These are phyloP conservation scores for Sebastes fasciatus DNA, from an alignment of 2,113 vertebrate species.

Conservation along the genomic window DNA sequence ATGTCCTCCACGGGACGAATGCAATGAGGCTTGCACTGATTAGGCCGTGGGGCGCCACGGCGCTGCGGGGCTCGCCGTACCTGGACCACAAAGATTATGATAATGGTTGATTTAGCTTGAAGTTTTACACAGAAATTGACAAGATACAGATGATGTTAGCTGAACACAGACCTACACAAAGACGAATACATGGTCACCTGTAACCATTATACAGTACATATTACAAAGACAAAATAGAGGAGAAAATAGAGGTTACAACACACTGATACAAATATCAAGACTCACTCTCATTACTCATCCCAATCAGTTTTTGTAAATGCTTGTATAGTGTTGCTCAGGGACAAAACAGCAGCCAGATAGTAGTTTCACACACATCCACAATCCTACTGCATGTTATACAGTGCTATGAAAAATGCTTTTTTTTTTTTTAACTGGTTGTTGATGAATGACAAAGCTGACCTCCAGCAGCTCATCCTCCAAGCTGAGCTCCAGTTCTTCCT, in stretches of 20 bases:
- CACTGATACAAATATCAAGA: background rate
- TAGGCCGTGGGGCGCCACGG: slow-evolving; percentile 41
- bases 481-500: slow-evolving; percentile 74
- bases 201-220: background rate
- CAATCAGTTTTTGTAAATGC: background rate
- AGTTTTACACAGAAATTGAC: background rate
- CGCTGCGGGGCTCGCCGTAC: slow-evolving; percentile 61
- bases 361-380: background rate
- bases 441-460: slow-evolving; percentile 51
- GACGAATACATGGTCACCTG: background rate
- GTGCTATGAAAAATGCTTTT: background rate
- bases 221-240: background rate
- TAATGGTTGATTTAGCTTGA: background rate
- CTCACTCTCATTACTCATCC: background rate
- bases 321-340: background rate
- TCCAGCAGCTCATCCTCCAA: slow-evolving; percentile 80
- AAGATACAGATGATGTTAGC: background rate
- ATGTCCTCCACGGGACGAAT: slow-evolving; percentile 81
- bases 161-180: background rate
- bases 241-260: background rate
- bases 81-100: slow-evolving; percentile 36
- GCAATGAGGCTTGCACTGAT: slow-evolving; percentile 70
- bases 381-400: background rate
- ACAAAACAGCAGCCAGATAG: background rate
- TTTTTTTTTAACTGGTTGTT: background rate